Evolutionary conservation across 30 jellyfish, hydroid and myxozoan species (phyloP).

Genomic region (Aurelia coerulea): DNA sequence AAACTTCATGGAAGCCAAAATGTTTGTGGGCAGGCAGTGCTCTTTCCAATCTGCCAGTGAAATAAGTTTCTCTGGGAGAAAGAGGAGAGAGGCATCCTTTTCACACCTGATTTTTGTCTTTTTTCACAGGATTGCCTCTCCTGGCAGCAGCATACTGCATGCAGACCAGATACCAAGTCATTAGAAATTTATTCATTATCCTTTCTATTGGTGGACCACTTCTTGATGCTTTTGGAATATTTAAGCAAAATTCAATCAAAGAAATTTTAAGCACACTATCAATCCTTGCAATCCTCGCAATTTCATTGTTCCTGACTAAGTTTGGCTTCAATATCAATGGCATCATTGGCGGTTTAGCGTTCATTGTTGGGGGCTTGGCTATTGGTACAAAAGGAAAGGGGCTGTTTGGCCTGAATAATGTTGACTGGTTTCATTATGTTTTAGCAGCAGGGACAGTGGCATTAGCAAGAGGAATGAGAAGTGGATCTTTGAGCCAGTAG

Average conservation of each 20-base stretch:
- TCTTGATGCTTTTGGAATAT: conserved; percentile 23
- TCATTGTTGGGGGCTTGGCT: conserved; percentile 59
- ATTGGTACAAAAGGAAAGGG: conserved; percentile 62
- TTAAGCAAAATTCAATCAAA: conserved; percentile 6
- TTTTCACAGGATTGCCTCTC: conserved; percentile 45
- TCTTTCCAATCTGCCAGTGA: too few species aligned
- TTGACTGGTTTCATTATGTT: conserved; percentile 67
- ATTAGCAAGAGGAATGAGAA: conserved; percentile 38
- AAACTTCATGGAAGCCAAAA: too few species aligned
- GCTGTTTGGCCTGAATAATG: conserved; percentile 22
- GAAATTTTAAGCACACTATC: conserved; percentile 45
- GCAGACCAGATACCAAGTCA: conserved; percentile 11
- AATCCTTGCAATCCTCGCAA: conserved; percentile 23
- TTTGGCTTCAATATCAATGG: conserved; percentile 28
- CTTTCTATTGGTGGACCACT: conserved; percentile 39
- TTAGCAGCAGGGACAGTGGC: conserved; percentile 39
- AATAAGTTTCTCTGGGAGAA: too few species aligned
- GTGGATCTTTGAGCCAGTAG: too few species aligned
- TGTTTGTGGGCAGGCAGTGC: too few species aligned
- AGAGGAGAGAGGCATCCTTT: too few species aligned
- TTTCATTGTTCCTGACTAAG: conserved; percentile 15
- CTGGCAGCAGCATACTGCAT: conserved; percentile 52
- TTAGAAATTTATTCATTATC: conserved; percentile 2
- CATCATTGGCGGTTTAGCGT: conserved; percentile 18
- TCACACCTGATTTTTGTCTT: not conserved